A percentile compares a stretch with the other conserved stretches of the same genome.
Conservation (phyloP, 2,888 invertebrate genomes). For the Drosophila lacicola region DNA sequence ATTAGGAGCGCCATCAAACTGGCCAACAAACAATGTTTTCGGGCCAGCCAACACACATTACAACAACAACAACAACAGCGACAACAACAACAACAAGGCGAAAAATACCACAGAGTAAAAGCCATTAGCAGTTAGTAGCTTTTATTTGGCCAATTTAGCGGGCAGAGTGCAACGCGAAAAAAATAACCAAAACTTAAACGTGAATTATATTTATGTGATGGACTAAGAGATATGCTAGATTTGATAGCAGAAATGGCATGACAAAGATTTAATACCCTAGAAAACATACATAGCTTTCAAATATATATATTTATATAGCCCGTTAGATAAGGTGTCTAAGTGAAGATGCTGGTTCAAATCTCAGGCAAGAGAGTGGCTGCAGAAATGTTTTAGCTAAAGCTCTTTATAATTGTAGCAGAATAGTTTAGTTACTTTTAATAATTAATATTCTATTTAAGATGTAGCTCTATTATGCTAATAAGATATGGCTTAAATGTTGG, state of each 20-base stretch:
- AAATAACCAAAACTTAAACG: slow-evolving; percentile 13
- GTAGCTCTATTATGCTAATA: no score
- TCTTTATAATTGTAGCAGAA: no score
- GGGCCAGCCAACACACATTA: slow-evolving; percentile 6
- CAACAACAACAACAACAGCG: slow-evolving; percentile 4
- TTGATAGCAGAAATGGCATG: background rate
- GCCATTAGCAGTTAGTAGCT: slow-evolving; percentile 51
- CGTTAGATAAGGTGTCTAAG: no score
- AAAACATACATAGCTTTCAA: no score
- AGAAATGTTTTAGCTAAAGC: no score
- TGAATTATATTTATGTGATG: background rate
- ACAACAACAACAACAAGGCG: slow-evolving; percentile 15
- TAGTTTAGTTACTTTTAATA: no score
- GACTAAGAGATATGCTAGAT: slow-evolving; percentile 1
- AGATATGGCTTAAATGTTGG: no score
- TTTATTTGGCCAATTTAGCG: slow-evolving; percentile 58
- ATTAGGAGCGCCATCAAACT: slow-evolving; percentile 54
- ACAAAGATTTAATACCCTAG: no score
- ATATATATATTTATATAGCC: no score
- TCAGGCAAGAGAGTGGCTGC: no score
- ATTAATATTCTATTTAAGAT: no score
- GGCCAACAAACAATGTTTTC: slow-evolving; percentile 44
- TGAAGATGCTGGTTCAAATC: no score
- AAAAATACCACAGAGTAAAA: slow-evolving; percentile 34
- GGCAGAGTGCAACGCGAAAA: slow-evolving; percentile 8